These are phyloP conservation scores for Brachionus paranguensis DNA, from an alignment of 1,140 invertebrate species.

Conservation along the genomic window DNA sequence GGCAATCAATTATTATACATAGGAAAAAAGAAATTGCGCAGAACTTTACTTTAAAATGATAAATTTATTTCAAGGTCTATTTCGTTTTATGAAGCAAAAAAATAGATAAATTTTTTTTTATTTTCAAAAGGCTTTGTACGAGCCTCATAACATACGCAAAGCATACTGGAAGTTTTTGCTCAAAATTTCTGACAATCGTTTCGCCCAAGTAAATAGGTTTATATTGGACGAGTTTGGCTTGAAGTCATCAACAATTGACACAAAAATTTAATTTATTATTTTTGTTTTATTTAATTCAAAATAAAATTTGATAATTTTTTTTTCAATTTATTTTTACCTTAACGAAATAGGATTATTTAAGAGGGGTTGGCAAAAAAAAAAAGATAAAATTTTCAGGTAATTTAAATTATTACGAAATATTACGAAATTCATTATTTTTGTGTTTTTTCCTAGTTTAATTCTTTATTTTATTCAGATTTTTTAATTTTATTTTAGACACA, in stretches of 20 bases:
- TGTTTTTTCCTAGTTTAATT: background rate
- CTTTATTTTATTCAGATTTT: background rate
- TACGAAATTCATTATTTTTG: background rate
- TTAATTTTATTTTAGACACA: background rate
- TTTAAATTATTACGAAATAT: background rate
- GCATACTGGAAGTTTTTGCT: slow-evolving; percentile 79
- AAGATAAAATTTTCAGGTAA: slow-evolving; percentile 8
- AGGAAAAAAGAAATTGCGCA: no score
- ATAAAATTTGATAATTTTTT: background rate
- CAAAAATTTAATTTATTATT: background rate
- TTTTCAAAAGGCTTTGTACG: slow-evolving; percentile 62
- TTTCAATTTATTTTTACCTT: background rate
- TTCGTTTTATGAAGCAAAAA: background rate
- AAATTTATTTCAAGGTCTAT: background rate
- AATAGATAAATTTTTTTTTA: background rate
- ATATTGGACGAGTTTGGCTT: slow-evolving; percentile 41
- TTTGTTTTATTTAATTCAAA: background rate
- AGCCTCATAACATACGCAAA: slow-evolving; percentile 69
- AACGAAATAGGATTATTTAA: background rate
- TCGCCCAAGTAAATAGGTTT: slow-evolving; percentile 40
- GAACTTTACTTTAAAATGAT: no score
- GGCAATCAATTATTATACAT: no score
- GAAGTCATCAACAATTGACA: slow-evolving; percentile 37
- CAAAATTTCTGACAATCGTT: slow-evolving; percentile 68
- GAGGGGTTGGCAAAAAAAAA: background rate